A percentile compares a stretch with the other conserved stretches of the same genome.
Evolutionary conservation across 2,797 vertebrate species (phyloP).

Genomic region (Zenarchopterus dispar): DNA sequence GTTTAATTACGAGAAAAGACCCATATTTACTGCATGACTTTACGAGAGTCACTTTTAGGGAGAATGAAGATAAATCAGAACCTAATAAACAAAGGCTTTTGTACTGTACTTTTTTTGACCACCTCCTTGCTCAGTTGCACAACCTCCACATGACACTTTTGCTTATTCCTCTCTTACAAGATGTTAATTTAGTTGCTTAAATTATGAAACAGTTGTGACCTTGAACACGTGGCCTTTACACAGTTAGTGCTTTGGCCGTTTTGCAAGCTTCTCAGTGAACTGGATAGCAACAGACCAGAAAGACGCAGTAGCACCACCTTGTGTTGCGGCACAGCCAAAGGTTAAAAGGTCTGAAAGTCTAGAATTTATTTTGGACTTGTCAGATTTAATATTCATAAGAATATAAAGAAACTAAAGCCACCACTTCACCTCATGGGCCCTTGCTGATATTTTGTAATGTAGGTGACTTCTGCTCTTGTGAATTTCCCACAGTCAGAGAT

Average conservation of each 20-base stretch:
- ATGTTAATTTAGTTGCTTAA: constrained; percentile 46
- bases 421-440: background rate
- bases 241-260: constrained; percentile 43
- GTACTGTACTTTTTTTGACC: constrained; percentile 19
- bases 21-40: constrained; percentile 35
- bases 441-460: background rate
- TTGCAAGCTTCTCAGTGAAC: constrained; percentile 17
- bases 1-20: constrained; percentile 53
- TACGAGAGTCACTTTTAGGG: constrained; percentile 26
- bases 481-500: constrained; percentile 52
- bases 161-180: constrained; percentile 48
- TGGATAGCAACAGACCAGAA: constrained; percentile 37
- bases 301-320: constrained; percentile 82
- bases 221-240: constrained; percentile 55
- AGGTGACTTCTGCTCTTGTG: constrained; percentile 21
- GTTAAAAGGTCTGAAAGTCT: constrained; percentile 49
- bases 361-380: background rate
- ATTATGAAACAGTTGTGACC: constrained; percentile 56
- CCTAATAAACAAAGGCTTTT: constrained; percentile 30
- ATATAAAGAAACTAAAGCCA: background rate
- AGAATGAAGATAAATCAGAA: constrained; percentile 32
- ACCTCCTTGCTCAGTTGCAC: constrained; percentile 2
- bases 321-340: constrained; percentile 68
- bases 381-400: background rate
- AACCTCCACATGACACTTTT: constrained; percentile 20